Evolutionary conservation across 2,113 vertebrate species (phyloP), one percentile per base, ranked within the genome.

Genomic region (Plecotus auritus): DNA sequence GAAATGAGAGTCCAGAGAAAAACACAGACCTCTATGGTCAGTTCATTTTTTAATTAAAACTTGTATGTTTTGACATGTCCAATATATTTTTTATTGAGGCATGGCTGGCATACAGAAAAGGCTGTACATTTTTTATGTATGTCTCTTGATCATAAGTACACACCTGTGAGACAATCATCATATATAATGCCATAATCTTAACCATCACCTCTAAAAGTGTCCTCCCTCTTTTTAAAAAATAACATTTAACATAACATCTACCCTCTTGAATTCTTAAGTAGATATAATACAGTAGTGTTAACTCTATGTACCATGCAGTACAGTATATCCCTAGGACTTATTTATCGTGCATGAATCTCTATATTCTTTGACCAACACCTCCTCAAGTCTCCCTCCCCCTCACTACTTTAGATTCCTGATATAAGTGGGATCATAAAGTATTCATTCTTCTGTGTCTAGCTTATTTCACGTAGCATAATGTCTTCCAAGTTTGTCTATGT

Each of bases 31-130:
- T 37, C 6, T 64, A 70, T 69, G 5, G 26, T 42, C 37, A 92
- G 30, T 70, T 83, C 26, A 66, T 45, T 64, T 81, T 85, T 93
- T 70, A 69, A n/a, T 73, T 93, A 74, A 83, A 93, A 83, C 74
- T 54, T 30, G 9, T 70, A 88, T 83, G 67, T 83, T 67, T 85
- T 74, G 69, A 56, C 5, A 88, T 28, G 1, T 45, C 69, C 66
- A 23, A 23, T 59, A 59, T 59, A 23, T 59, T 54, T 78, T 93
- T 87, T 9, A 61, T 54, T 67, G 45, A 66, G 54, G 30, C 56
- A 83, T 7, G 5, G 28, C 0, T 74, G 56, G 61, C 45, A 76
- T 40, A 35, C 13, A 61, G 80, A 37, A 88, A 66, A 74, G 30
- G 5, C 30, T 82, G 16, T 35, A 30, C 5, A 12, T 42, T 45